Evolutionary conservation across 2,113 vertebrate species (phyloP), one percentile per base, ranked within the genome.

Genomic region (Bubo blakistoni): DNA sequence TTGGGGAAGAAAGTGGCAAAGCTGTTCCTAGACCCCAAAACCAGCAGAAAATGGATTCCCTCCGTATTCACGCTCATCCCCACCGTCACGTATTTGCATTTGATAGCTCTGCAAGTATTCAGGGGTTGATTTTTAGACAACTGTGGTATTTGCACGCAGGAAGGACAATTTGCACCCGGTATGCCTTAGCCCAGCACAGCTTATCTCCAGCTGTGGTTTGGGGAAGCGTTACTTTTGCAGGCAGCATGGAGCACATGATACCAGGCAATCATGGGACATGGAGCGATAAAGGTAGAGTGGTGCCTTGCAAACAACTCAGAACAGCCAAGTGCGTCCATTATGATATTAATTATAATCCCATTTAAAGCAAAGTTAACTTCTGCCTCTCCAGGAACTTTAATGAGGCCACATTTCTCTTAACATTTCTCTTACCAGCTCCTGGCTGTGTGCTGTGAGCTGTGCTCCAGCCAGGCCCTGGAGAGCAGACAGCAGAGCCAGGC

Each of bases 31-130:
- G 24, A 13, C 54, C 66, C 26, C 17, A 3, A 78, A 74, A 3
- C 5, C 38, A 40, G 27, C 40, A 84, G 63, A 44, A 89, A 67
- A 0, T 18, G 17, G 34, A 66, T 76, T 78, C 57, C 2, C 3
- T 71, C 59, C 5, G 2, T 30, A 25, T 65, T 66, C 25, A 51
- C 34, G 12, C 21, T 73, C 26, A 77, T 36, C 13, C 22, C 27
- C 19, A 16, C 15, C 25, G 25, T 13, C 13, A 4, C 0, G 0
- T 7, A 20, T 40, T 51, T 84, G 46, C 2, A 2, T 84, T 70
- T 51, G 55, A 18, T 27, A 79, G 38, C 29, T 74, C 51, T 78
- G 65, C 26, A 54, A n/a, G 46, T 27, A 38, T 40, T 40, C 18
- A 11, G 55, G 62, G 63, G 58, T 16, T 44, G 27, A 19, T 12